Percentiles rank a stretch among this genome's conserved stretches.
Evolutionary conservation across 2,888 invertebrate species (phyloP).

Genomic region (Anodontia alba): DNA sequence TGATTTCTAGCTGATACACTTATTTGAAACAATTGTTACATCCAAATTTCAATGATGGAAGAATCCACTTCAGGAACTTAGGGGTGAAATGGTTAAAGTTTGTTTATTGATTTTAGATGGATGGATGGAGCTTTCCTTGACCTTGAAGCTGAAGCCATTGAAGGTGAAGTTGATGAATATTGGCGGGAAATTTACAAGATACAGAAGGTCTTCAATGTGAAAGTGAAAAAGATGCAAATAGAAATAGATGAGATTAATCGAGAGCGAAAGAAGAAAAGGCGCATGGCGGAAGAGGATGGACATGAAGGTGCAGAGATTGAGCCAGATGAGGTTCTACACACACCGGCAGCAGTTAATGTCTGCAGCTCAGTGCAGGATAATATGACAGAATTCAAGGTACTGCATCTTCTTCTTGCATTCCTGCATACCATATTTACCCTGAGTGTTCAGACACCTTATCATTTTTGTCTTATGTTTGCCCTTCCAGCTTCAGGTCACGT

Average conservation of each 20-base stretch:
- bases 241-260: slow-evolving; percentile 82
- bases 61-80: too few species aligned
- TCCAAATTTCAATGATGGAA: too few species aligned
- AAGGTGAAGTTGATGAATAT: slow-evolving; percentile 91
- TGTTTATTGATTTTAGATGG: slow-evolving; percentile 89
- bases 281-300: slow-evolving; percentile 85
- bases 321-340: slow-evolving; percentile 85
- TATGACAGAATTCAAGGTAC: slow-evolving; percentile 88
- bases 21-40: too few species aligned
- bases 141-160: slow-evolving; percentile 91
- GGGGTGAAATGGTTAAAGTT: too few species aligned
- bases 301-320: slow-evolving; percentile 86
- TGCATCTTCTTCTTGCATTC: not conserved
- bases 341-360: slow-evolving; percentile 86
- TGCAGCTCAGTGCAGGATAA: slow-evolving; percentile 83
- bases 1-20: too few species aligned
- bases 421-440: too few species aligned
- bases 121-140: slow-evolving; percentile 97
- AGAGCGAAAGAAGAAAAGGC: slow-evolving; percentile 86
- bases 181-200: slow-evolving; percentile 91
- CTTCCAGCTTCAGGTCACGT: too few species aligned
- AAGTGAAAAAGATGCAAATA: slow-evolving; percentile 83
- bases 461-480: too few species aligned
- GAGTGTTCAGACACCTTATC: too few species aligned
- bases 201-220: slow-evolving; percentile 88